Conservation (phyloP, 92 coral and sea anemone species). For the Hydrozoanthus gracilis region DNA sequence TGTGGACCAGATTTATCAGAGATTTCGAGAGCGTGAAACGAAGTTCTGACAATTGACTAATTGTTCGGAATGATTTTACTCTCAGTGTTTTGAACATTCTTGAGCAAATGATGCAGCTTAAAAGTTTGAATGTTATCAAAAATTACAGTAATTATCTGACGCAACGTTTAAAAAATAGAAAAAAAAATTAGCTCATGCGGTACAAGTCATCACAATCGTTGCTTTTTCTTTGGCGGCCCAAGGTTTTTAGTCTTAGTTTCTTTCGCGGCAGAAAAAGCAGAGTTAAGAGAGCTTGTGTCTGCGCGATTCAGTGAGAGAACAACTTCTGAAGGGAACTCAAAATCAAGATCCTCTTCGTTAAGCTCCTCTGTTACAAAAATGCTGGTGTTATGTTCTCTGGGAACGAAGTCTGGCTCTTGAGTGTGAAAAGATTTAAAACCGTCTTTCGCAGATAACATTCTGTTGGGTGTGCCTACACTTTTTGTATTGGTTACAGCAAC, state of each 20-base stretch:
- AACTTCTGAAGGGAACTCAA: conserved; percentile 66
- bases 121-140: too few species aligned
- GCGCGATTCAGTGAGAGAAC: neutral
- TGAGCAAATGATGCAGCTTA: too few species aligned
- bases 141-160: too few species aligned
- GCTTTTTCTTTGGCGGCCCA: conserved; percentile 19
- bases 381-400: neutral
- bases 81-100: too few species aligned
- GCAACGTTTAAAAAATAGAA: too few species aligned
- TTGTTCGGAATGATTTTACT: too few species aligned
- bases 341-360: conserved; percentile 79
- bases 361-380: conserved; percentile 79
- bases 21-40: too few species aligned
- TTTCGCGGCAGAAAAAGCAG: neutral
- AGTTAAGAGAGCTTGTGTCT: neutral
- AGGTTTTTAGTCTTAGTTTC: neutral
- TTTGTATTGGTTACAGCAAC: neutral
- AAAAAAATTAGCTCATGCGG: too few species aligned
- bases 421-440: neutral
- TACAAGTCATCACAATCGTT: conserved; percentile 5
- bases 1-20: too few species aligned
- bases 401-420: neutral
- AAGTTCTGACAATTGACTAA: too few species aligned
- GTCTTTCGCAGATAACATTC: neutral
- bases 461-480: neutral